Evolutionary conservation across 1,140 invertebrate genomes (phyloP).

Genomic region (Drosophila orena): DNA sequence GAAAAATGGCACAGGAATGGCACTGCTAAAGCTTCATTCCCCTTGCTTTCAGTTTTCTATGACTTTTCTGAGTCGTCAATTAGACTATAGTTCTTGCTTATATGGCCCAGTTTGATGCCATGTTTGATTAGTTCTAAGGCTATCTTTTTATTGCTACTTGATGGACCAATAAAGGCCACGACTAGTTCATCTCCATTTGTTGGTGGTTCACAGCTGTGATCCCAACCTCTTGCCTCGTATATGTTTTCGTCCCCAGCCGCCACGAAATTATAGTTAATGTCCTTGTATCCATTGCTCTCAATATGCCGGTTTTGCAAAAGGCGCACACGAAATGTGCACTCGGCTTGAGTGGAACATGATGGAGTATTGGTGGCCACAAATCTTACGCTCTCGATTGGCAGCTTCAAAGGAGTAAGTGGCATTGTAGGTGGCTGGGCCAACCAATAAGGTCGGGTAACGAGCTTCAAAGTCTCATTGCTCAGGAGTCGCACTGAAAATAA

Average conservation of each 20-base stretch:
- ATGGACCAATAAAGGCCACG: conserved; percentile 56
- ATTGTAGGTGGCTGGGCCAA: conserved; percentile 86
- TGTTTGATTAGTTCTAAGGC: conserved; percentile 82
- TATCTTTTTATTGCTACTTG: conserved; percentile 33
- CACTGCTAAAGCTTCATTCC: conserved; percentile 3
- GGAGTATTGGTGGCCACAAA: conserved; percentile 53
- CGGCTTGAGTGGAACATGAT: conserved; percentile 50
- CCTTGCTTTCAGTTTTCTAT: conserved; percentile 4
- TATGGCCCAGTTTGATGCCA: conserved; percentile 86
- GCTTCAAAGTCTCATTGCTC: conserved; percentile 64
- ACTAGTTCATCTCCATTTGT: conserved; percentile 15
- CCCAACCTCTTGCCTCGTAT: conserved; percentile 90
- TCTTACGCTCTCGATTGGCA: conserved; percentile 85
- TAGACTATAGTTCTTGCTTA: conserved; percentile 87
- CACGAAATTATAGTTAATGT: conserved; percentile 91
- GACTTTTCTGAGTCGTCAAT: conserved; percentile 84
- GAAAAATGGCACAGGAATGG: conserved; percentile 27
- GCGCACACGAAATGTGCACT: conserved; percentile 78
- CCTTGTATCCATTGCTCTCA: conserved; percentile 85
- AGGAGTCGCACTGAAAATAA: conserved; percentile 47
- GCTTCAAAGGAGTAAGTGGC: conserved; percentile 71
- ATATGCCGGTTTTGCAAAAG: conserved; percentile 88
- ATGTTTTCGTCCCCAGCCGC: conserved; percentile 90
- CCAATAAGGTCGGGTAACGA: conserved; percentile 86
- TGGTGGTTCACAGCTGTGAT: conserved; percentile 77